phyloP scores from a whole-genome alignment of 1,140 invertebrate genomes.

The Drosophila lowei region DNA sequence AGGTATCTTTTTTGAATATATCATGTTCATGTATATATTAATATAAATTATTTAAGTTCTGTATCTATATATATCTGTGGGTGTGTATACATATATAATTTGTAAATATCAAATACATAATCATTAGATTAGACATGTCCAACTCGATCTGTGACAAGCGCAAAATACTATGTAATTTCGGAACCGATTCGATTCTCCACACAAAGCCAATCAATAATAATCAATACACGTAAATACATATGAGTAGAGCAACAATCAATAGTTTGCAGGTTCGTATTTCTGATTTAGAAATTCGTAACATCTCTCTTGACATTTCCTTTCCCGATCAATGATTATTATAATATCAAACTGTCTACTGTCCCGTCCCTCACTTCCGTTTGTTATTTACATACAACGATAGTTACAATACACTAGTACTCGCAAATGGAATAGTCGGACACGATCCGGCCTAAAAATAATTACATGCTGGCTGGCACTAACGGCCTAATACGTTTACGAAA shows the following conservation, averaged over 20 bases:
- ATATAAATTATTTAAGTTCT: slow-evolving; percentile 75
- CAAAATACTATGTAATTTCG: slow-evolving; percentile 50
- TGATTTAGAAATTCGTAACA: slow-evolving; percentile 55
- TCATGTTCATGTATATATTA: slow-evolving; percentile 66
- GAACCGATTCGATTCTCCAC: slow-evolving; percentile 46
- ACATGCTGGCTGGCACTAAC: slow-evolving; percentile 18
- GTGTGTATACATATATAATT: slow-evolving; percentile 55
- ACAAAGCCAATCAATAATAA: slow-evolving; percentile 31
- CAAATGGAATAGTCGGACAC: slow-evolving; percentile 63
- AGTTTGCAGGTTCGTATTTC: slow-evolving; percentile 37
- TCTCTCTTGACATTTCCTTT: slow-evolving; percentile 62
- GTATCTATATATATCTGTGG: slow-evolving; percentile 41
- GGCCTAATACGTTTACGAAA: slow-evolving; percentile 50
- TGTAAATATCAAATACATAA: slow-evolving; percentile 76
- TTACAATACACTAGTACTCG: slow-evolving; percentile 50
- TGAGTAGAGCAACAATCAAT: slow-evolving; percentile 48
- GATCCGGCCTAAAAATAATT: slow-evolving; percentile 23
- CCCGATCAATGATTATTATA: slow-evolving; percentile 48
- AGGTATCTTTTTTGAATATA: slow-evolving; percentile 63
- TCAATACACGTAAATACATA: slow-evolving; percentile 49
- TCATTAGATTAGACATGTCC: slow-evolving; percentile 50
- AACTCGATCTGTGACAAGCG: slow-evolving; percentile 55
- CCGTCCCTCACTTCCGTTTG: slow-evolving; percentile 22
- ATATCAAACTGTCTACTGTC: slow-evolving; percentile 60
- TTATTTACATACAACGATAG: slow-evolving; percentile 69